Conservation (phyloP, 2,113 vertebrate species). For the Pelecanoides urinatrix region DNA sequence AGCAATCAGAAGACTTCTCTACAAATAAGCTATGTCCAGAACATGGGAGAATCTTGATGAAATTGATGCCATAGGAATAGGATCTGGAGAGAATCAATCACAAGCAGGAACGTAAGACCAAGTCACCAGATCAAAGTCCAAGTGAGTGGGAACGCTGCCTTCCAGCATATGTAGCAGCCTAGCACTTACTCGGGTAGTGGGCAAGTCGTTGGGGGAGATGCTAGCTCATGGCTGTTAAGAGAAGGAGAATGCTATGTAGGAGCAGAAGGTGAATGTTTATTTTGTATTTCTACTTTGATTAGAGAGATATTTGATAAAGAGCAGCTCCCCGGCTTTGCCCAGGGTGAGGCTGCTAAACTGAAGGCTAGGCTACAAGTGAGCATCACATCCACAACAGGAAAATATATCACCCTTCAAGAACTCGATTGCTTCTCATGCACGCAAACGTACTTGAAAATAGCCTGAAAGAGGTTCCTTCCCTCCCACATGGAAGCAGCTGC, state of each 20-base stretch:
- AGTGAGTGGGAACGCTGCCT: background rate
- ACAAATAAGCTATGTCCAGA: background rate
- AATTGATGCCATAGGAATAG: background rate
- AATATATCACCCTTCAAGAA: background rate
- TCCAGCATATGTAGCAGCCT: background rate
- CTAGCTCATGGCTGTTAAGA: background rate
- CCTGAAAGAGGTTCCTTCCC: background rate
- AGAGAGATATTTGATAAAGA: background rate
- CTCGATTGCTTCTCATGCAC: background rate
- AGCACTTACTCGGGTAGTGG: background rate
- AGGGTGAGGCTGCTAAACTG: background rate
- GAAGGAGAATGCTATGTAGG: background rate
- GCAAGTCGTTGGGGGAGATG: background rate
- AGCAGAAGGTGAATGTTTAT: background rate
- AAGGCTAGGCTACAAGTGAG: background rate
- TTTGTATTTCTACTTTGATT: background rate
- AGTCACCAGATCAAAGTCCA: background rate
- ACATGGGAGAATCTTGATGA: background rate
- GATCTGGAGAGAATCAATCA: background rate
- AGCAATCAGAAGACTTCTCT: background rate
- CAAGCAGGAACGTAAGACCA: background rate
- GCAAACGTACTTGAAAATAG: background rate
- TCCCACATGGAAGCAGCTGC: constrained; percentile 37
- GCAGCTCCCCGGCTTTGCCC: background rate
- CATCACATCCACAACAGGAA: background rate